These are phyloP conservation scores for Ammospiza caudacuta DNA, from an alignment of 2,113 vertebrate genomes.

Conservation along the genomic window DNA sequence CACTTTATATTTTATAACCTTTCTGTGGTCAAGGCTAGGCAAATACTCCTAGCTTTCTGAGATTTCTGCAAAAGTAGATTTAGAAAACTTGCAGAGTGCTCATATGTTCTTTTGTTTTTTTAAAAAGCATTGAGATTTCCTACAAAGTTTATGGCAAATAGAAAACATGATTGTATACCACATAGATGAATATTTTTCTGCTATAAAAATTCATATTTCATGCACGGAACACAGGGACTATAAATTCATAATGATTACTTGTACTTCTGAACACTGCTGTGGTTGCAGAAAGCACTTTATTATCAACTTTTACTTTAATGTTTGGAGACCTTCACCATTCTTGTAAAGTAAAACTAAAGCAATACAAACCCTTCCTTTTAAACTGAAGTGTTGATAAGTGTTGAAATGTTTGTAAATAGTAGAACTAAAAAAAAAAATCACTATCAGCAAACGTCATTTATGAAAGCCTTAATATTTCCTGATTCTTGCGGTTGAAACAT, in stretches of 20 bases:
- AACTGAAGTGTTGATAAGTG: background rate
- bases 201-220: conserved; percentile 30
- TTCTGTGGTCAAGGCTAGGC: background rate
- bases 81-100: background rate
- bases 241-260: conserved; percentile 6
- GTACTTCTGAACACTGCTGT: background rate
- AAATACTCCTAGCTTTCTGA: background rate
- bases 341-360: background rate
- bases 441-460: background rate
- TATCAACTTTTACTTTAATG: background rate
- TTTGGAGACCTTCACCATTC: background rate
- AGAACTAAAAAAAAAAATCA: background rate
- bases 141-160: conserved; percentile 16
- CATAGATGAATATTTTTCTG: background rate
- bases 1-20: background rate
- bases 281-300: background rate
- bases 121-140: background rate
- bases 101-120: background rate
- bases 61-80: background rate
- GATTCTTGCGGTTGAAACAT: background rate
- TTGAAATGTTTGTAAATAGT: background rate
- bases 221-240: background rate
- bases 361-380: background rate
- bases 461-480: background rate
- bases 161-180: conserved; percentile 19